phyloP scores from a whole-genome alignment of 2,888 invertebrate genomes.

The Euplexia lucipara region DNA sequence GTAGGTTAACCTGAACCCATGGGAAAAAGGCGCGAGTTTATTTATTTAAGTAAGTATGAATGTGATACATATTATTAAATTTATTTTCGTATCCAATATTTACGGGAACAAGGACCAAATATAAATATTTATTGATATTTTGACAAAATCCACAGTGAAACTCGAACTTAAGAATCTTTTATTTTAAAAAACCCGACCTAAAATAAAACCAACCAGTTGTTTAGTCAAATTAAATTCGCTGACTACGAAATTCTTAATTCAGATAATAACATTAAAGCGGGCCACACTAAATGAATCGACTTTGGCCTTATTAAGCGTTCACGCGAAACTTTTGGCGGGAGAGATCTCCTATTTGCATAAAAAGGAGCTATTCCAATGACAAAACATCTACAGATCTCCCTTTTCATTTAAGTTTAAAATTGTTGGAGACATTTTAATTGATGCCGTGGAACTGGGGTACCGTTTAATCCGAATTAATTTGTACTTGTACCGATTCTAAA shows the following conservation, averaged over 20 bases:
- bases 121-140: too few relatives aligned
- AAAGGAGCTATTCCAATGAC: slow-evolving; percentile 86
- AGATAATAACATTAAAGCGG: slow-evolving; percentile 84
- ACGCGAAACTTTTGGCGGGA: slow-evolving; percentile 74
- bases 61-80: too few relatives aligned
- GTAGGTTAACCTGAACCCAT: too few relatives aligned
- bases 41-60: too few relatives aligned
- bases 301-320: slow-evolving; percentile 75
- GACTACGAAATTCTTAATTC: slow-evolving; percentile 84
- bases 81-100: too few relatives aligned
- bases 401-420: slow-evolving; percentile 88
- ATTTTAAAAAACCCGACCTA: slow-evolving; percentile 52
- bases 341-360: slow-evolving; percentile 87
- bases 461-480: slow-evolving; percentile 82
- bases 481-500: slow-evolving; percentile 74
- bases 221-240: slow-evolving; percentile 81
- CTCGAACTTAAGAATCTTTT: slow-evolving; percentile 49
- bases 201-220: slow-evolving; percentile 73
- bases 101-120: neutral
- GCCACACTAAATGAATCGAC: slow-evolving; percentile 80
- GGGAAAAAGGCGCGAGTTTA: too few relatives aligned
- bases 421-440: slow-evolving; percentile 85
- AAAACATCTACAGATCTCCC: slow-evolving; percentile 85
- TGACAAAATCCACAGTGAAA: slow-evolving; percentile 1
- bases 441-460: slow-evolving; percentile 71